Base-by-base conservation (phyloP, 1,140 invertebrate genomes). In the Onthophagus taurus region DNA sequence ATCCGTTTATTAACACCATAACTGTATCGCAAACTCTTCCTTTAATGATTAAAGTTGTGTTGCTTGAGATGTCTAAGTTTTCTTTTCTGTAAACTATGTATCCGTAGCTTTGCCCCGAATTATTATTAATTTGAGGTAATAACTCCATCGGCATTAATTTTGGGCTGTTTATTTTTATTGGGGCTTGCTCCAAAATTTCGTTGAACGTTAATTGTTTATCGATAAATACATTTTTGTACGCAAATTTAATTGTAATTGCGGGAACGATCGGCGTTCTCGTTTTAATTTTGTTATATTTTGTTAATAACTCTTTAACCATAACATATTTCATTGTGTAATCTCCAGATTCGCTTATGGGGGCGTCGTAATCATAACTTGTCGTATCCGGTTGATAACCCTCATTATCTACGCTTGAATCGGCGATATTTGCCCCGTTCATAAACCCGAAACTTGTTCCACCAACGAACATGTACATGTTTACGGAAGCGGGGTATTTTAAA, bases 371-470 rank as follows among this genome's bases (percentile, higher is more conserved):
- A 58, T 76, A 77, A 44, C 74, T 75, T 2, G 69, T 74, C 13
- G 72, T 64, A 51, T 71, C 66, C 0, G 71, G 53, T 21, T 59
- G 54, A 45, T 70, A 72, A n/a, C 51, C 41, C 3, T 60, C 59
- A 35, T 53, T 55, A 44, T 55, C 42, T 3, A 41, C 30, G 16
- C 41, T 39, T 7, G 35, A 20, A 42, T 47, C 46, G 6, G 8
- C 36, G 8, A 47, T 44, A 48, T 78, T 44, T 4, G 75, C 74
- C 12, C 81, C 81, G 49, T 75, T 73, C 58, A 75, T 70, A 53
- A 81, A 83, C 2, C 78, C 81, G 60, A 78, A 83, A 56, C 75
- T 82, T 1, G 80, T 82, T 4, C 81, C 80, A 6, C 80, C 80
- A 55, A 77, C 74, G 52, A 83, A 80, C 80, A 83, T 81, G 61